A percentile compares a stretch with the other conserved stretches of the same genome.
These are phyloP conservation scores for Melipona beecheii DNA, from an alignment of 2,888 invertebrate genomes.

Conservation along the genomic window DNA sequence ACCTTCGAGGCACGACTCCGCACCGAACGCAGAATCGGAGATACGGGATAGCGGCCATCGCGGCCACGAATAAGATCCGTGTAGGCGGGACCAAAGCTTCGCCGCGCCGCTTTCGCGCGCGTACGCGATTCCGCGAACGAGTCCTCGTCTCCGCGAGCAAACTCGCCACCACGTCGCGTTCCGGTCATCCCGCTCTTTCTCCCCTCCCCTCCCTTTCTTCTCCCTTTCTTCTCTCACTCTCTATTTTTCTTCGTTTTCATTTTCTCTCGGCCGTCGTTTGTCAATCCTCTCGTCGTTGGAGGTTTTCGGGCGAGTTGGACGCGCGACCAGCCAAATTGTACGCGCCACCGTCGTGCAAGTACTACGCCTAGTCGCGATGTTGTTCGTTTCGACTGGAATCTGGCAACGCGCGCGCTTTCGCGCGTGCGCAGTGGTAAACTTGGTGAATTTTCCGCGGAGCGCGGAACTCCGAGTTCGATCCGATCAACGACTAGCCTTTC, in stretches of 20 bases:
- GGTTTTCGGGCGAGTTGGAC: too few species aligned
- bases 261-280: too few species aligned
- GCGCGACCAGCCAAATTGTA: too few species aligned
- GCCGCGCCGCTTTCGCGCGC: conserved; percentile 37
- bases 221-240: rapidly evolving
- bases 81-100: conserved; percentile 82
- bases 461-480: not conserved
- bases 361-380: not conserved
- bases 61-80: conserved; percentile 79
- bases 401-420: not conserved
- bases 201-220: not conserved
- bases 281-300: too few species aligned
- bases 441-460: not conserved
- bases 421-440: too few species aligned
- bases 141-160: not conserved
- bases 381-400: not conserved
- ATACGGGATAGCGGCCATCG: conserved; percentile 82
- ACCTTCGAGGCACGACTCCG: conserved; percentile 73
- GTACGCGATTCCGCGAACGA: not conserved
- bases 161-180: not conserved
- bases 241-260: too few species aligned
- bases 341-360: too few species aligned
- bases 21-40: conserved; percentile 67
- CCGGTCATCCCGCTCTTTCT: not conserved
- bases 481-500: not conserved